Base-by-base conservation (phyloP, 2,113 vertebrate species). In the Dinomys branickii region DNA sequence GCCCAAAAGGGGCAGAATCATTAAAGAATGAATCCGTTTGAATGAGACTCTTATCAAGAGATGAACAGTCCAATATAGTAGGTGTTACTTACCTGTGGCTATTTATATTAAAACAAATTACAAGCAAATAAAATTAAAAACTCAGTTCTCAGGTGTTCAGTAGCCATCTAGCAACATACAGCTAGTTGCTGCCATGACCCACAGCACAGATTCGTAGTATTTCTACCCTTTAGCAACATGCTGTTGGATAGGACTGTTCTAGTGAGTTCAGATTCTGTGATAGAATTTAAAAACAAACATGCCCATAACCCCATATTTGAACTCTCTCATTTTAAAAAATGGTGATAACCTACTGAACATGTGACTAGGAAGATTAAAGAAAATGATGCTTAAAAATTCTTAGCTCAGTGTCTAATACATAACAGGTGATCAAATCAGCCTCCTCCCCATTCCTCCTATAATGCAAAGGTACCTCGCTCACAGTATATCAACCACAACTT, bases 121-220 rank as follows among this genome's bases (percentile, higher is more conserved):
- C 91, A 92, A 83, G 44, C 7, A 90, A 90, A 28, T 38, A 52
- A 56, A 80, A 73, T 63, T n/a, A 58, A 95, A 77, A 26, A 75
- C n/a, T 80, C 26, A 54, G 24, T 44, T 61, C 22, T 80, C 30
- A 75, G 16, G 35, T 81, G 50, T 54, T 73, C 1, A 0, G 47
- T 0, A 52, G 47, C 44, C 47, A 54, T 50, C 26, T 33, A 50
- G 44, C 75, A 78, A 50, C 26, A 41, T 5, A 14, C 1, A 6
- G 82, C 63, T 52, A 80, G 61, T 73, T 47, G 13, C 44, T 61
- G 11, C 28, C 71, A 63, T 26, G 22, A 59, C 44, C 33, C 10
- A 80, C 1, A 75, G 85, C 77, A 91, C 28, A 54, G 73, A 17
- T 19, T 67, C 0, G 47, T 50, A 84, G 24, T 14, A 83, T 35